Base-by-base conservation (phyloP, 2,797 vertebrate species). In the Natrix natrix region DNA sequence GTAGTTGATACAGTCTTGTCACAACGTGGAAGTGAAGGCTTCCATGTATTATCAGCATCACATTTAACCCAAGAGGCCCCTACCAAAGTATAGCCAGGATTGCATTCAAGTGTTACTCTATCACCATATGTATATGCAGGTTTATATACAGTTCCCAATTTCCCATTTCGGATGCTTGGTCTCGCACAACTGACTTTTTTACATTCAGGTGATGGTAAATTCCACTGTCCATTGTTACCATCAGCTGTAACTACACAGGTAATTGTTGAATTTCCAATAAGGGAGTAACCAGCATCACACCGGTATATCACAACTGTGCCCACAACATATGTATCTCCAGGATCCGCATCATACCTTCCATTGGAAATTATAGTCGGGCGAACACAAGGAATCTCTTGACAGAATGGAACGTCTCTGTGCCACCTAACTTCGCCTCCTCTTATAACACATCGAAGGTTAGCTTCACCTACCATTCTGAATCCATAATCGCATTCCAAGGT, bases 111-210 rank as follows among this genome's bases (percentile, higher is more conserved):
- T 10, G 48, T 5, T 91, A 92, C 10, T 5, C 0, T 0, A 0
- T 2, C 22, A 3, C 83, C 4, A 0, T 87, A 52, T 3, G 10
- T 0, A 0, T 32, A 57, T 0, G 0, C 59, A 87, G 74, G 1
- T 43, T 17, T 32, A 91, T 24, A 55, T 2, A 26, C 1, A 12
- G 88, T 86, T 63, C 0, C 28, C 74, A 63, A 10, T 22, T 8
- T 20, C 59, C 94, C 94, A 0, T 93, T 86, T 32, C 1, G 0
- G 3, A 91, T 0, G 13, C 2, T 4, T 78, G 90, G 61, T 13
- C 22, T 66, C 0, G 43, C 22, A 57, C 60, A 94, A 4, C 0
- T 5, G 32, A 60, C 55, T 16, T 57, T 78, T 93, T 57, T 93
- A 91, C 93, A 93, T 86, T 66, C 8, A 26, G 93, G 93, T 52